Evolutionary conservation across 2,113 vertebrate species (phyloP).

Genomic region (Ptyas mucosa): DNA sequence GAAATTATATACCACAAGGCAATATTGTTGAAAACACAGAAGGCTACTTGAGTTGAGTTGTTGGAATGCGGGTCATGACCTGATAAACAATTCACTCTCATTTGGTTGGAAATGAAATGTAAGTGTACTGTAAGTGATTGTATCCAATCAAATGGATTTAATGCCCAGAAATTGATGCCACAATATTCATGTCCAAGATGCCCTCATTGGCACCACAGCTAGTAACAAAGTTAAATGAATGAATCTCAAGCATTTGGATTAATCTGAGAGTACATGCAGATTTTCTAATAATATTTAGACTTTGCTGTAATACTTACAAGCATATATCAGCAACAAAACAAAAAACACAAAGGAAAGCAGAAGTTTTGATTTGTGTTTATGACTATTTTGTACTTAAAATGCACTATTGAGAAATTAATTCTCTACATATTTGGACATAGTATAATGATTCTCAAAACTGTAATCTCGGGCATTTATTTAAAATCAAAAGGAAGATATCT

Average conservation of each 20-base stretch:
- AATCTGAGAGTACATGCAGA: not conserved
- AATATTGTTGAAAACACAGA: not conserved
- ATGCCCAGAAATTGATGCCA: not conserved
- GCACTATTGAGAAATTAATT: slow-evolving; percentile 10
- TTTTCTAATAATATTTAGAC: not conserved
- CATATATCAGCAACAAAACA: not conserved
- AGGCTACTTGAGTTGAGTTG: not conserved
- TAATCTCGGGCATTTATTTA: slow-evolving; percentile 17
- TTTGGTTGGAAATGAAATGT: not conserved
- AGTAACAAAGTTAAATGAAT: not conserved
- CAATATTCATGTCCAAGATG: not conserved
- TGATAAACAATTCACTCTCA: not conserved
- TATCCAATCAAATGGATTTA: not conserved
- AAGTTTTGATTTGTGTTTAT: slow-evolving; percentile 12
- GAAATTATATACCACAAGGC: not conserved
- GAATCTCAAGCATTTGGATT: not conserved
- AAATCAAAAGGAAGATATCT: slow-evolving; percentile 10
- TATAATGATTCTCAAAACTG: slow-evolving; percentile 14
- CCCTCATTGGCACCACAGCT: not conserved
- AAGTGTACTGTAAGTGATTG: not conserved
- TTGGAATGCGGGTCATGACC: not conserved
- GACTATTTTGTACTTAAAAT: not conserved
- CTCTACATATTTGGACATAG: not conserved
- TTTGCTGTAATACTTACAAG: not conserved
- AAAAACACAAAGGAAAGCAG: not conserved